phyloP scores from a whole-genome alignment of 2,797 vertebrate genomes.

The Clamator glandarius region DNA sequence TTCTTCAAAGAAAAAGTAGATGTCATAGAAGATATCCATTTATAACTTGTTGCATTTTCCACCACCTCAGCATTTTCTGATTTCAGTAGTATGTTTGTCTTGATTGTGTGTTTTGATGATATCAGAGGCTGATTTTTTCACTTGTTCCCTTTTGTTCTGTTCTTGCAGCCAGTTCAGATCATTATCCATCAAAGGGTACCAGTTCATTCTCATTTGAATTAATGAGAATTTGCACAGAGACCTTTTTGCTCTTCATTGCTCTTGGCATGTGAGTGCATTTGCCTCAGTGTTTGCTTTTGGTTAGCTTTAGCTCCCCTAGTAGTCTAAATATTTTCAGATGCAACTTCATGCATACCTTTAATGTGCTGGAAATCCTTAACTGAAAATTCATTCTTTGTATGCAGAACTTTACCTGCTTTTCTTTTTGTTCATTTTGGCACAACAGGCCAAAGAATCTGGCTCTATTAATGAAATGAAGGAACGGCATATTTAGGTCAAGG shows the following conservation, averaged over 20 bases:
- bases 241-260: not conserved
- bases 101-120: not conserved
- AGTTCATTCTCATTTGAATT: not conserved
- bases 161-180: not conserved
- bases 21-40: not conserved
- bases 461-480: not conserved
- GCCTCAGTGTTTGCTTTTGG: not conserved
- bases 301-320: not conserved
- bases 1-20: not conserved
- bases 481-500: not conserved
- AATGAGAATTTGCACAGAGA: not conserved
- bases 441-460: not conserved
- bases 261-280: not conserved
- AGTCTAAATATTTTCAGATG: not conserved
- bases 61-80: not conserved
- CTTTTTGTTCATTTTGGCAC: not conserved
- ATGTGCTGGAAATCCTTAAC: not conserved
- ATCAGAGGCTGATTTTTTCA: slow-evolving; percentile 15
- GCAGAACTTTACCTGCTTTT: not conserved
- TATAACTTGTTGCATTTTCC: not conserved
- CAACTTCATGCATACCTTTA: not conserved
- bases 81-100: not conserved
- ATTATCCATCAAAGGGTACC: not conserved
- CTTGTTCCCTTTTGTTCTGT: slow-evolving; percentile 11
- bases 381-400: not conserved